Evolutionary conservation across 2,797 vertebrate genomes (phyloP), one percentile per base, ranked within the genome.

Genomic region (Eurystomus glaucurus): DNA sequence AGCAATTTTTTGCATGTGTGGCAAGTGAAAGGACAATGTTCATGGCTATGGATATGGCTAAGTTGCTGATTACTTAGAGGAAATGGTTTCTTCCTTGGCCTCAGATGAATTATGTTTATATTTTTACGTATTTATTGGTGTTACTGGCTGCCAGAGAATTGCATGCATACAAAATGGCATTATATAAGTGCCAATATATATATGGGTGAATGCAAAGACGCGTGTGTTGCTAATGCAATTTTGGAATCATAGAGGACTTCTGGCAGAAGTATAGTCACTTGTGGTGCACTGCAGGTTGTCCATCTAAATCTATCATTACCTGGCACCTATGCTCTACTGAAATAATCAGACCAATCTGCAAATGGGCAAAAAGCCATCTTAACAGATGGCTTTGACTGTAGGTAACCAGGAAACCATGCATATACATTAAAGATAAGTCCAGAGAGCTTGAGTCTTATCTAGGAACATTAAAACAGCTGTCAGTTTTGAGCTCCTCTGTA

Each of bases 261-360:
- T 97, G 97, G 95, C 97, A 97, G 93, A 72, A 93, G 92, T 68
- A 33, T 61, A 39, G 50, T 94, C 81, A 48, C 93, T 97, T 75
- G 61, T 72, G 87, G 76, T 72, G 69, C 87, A 26, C 91, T 82
- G 90, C 82, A 92, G 92, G 90, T 92, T 97, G 65, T 92, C 95
- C 90, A 33, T 97, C 96, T 97, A 97, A 96, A 97, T 86, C 92
- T 80, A 93, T 96, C 94, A 94, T 96, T 96, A 96, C 85, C 97
- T 97, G 97, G 96, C 97, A 97, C 72, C 90, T 93, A 52, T 90
- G 84, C 50, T 80, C 64, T 81, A 84, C 84, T 93, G 69, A 96
- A 97, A 93, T 95, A 95, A 92, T 94, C 87, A 93, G 77, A 93
- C 61, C 92, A 97, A 96, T 98, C 96, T 96, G 90, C 69, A 29